Conservation (phyloP, 2,797 vertebrate species). For the Semaprochilodus insignis region DNA sequence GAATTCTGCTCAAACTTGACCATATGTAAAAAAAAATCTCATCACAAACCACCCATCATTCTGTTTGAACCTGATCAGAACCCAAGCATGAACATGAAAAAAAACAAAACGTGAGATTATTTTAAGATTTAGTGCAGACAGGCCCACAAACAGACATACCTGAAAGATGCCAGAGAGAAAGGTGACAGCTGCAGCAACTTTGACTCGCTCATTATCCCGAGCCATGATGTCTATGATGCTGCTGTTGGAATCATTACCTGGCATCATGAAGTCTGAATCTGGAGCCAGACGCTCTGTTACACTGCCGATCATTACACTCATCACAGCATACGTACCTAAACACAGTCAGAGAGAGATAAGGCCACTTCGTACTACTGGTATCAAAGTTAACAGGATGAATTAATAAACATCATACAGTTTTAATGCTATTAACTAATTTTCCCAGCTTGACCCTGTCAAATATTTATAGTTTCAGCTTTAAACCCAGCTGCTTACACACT, state of each 20-base stretch:
- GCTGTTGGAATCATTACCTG: constrained; percentile 72
- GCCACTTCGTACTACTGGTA: not conserved
- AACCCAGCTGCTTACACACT: too few relatives aligned
- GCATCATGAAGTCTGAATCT: constrained; percentile 74
- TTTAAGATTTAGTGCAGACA: not conserved
- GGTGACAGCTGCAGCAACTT: constrained; percentile 86
- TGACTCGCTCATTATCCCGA: constrained; percentile 77
- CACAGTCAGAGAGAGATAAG: not conserved
- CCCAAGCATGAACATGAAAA: too few relatives aligned
- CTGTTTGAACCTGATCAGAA: too few relatives aligned
- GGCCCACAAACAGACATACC: constrained; percentile 69
- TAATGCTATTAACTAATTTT: too few relatives aligned
- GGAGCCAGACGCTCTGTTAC: constrained; percentile 86
- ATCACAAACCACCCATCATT: too few relatives aligned
- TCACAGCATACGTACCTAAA: constrained; percentile 91
- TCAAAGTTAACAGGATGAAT: not conserved
- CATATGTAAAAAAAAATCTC: too few relatives aligned
- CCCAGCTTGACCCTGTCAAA: too few relatives aligned
- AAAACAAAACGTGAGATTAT: too few relatives aligned
- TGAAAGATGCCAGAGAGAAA: constrained; percentile 90
- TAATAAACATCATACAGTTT: not conserved
- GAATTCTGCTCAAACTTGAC: too few relatives aligned
- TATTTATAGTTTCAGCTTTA: too few relatives aligned
- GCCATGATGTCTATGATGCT: constrained; percentile 59
- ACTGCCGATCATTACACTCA: constrained; percentile 96